A percentile compares a stretch with the other conserved stretches of the same genome.
These are phyloP conservation scores for Anthrax anthrax DNA, from an alignment of 2,888 invertebrate genomes.

Conservation along the genomic window DNA sequence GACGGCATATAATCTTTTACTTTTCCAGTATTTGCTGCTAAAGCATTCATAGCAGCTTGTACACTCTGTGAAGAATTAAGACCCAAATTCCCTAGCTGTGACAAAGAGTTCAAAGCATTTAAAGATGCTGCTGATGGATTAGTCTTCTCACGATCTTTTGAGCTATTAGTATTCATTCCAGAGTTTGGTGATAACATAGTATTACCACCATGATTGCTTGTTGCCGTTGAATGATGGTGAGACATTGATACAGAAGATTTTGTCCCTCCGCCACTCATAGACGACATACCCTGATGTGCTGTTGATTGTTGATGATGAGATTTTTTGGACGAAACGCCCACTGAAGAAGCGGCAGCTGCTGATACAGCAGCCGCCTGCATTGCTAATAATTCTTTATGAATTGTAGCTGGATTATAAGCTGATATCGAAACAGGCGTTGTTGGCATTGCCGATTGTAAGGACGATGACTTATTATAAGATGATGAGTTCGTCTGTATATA, in stretches of 20 bases:
- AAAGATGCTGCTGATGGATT: conserved; percentile 26
- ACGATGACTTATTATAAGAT: conserved; percentile 26
- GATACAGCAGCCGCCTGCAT: conserved; percentile 35
- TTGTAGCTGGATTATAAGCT: conserved; percentile 32
- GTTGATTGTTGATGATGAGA: conserved; percentile 15
- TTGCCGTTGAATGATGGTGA: conserved; percentile 15
- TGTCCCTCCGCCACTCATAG: conserved; percentile 12
- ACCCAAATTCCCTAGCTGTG: conserved; percentile 31
- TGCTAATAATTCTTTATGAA: conserved; percentile 34
- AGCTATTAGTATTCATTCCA: conserved; percentile 13
- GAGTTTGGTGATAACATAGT: conserved; percentile 11
- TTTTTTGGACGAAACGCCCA: conserved; percentile 18
- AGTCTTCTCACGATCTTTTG: conserved; percentile 29
- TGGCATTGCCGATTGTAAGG: conserved; percentile 21
- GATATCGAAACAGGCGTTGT: conserved; percentile 26
- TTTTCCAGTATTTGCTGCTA: conserved; percentile 27
- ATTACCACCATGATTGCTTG: conserved; percentile 15
- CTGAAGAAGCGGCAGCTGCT: conserved; percentile 12
- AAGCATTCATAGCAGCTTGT: conserved; percentile 35
- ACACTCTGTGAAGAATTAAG: conserved; percentile 34
- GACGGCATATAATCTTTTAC: conserved; percentile 35
- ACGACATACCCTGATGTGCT: conserved; percentile 10
- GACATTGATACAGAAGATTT: conserved; percentile 11
- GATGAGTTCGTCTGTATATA: conserved; percentile 23
- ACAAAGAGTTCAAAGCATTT: conserved; percentile 32